Percentiles rank a stretch among this genome's conserved stretches.
Conservation (phyloP, 2,797 vertebrate genomes). For the Falco concolor region DNA sequence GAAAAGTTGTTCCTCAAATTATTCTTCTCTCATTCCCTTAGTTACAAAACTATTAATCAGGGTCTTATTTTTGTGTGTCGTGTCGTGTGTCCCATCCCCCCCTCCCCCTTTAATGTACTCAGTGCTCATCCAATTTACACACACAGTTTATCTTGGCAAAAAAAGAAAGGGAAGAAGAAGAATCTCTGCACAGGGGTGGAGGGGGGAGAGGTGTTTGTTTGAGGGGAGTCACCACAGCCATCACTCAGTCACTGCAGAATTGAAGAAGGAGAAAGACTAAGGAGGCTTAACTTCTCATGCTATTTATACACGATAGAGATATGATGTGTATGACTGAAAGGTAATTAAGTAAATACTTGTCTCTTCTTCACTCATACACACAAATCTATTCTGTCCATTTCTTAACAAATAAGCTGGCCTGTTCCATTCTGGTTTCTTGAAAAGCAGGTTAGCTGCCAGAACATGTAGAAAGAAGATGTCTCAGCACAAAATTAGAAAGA, state of each 20-base stretch:
- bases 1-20: slow-evolving; percentile 9
- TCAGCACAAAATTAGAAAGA: not conserved
- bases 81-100: not conserved
- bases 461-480: not conserved
- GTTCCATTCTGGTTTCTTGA: not conserved
- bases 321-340: not conserved
- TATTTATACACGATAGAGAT: not conserved
- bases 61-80: not conserved
- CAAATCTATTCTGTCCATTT: not conserved
- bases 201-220: slow-evolving; percentile 44
- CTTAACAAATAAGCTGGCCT: not conserved
- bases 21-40: not conserved
- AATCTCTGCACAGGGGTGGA: not conserved
- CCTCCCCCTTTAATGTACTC: not conserved
- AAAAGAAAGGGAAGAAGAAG: slow-evolving; percentile 44
- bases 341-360: not conserved
- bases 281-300: slow-evolving; percentile 28
- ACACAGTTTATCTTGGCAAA: slow-evolving; percentile 44
- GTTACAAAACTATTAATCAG: slow-evolving; percentile 14
- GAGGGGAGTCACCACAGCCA: slow-evolving; percentile 32
- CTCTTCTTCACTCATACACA: not conserved
- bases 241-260: not conserved
- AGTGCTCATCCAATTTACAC: slow-evolving; percentile 26
- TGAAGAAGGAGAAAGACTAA: not conserved
- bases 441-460: not conserved